Base-by-base conservation (phyloP, 1,140 invertebrate genomes). In the Artemia franciscana region DNA sequence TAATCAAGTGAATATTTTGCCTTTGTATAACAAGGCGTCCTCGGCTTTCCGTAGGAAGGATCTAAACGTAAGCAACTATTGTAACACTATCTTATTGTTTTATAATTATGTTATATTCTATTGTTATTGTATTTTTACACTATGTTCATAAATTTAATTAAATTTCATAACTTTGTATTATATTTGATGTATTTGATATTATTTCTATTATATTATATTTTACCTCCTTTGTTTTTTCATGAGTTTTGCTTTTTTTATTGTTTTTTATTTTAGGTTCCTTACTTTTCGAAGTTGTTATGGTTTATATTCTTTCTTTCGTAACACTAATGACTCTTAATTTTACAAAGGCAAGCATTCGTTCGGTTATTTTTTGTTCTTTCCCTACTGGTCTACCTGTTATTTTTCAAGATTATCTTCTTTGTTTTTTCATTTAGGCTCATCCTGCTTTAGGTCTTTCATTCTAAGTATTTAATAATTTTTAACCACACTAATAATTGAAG, bases 221-320 rank as follows among this genome's bases (percentile, higher is more conserved):
- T 18, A 57, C 23, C 60, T 24, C 57, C 0, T 4, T 5, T 5
- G 58, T 25, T 5, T 24, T 25, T 23, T 51, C 60, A 61, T 18
- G n/a, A 61, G 5, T n/a, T 56, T 61, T 5, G 30, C 60, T 9
- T 30, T 51, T 24, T 56, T 61, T 3, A 61, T 39, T 24, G 25
- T 24, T 12, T 61, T 61, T n/a, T 61, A 61, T 15, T 24, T 57
- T 18, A 39, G 27, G 26, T 61, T n/a, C n/a, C n/a, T n/a, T n/a
- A n/a, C n/a, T n/a, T n/a, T n/a, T n/a, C n/a, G n/a, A n/a, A n/a
- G n/a, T n/a, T n/a, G n/a, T n/a, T n/a, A n/a, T n/a, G n/a, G n/a
- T n/a, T n/a, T n/a, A n/a, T n/a, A n/a, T n/a, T n/a, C n/a, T n/a
- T n/a, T n/a, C n/a, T n/a, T n/a, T n/a, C n/a, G n/a, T n/a, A n/a